Conservation (phyloP, 2,113 vertebrate species). For the Podarcis cretensis region DNA sequence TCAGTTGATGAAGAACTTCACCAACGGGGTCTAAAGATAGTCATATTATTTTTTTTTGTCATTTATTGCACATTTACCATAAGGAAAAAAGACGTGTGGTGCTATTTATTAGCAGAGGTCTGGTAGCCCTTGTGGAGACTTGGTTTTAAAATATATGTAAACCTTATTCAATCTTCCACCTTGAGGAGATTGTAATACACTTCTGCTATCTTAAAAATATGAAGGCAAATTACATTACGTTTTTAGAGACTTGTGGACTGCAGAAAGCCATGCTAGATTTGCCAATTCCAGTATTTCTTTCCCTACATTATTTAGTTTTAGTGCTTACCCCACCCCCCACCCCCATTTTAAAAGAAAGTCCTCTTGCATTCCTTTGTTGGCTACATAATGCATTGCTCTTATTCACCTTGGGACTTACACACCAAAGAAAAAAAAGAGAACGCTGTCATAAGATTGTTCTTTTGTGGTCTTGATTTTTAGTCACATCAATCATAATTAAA, state of each 20-base stretch:
- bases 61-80: no score
- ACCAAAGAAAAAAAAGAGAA: slow-evolving; percentile 38
- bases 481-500: slow-evolving; percentile 64
- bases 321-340: slow-evolving; percentile 8
- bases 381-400: slow-evolving; percentile 43
- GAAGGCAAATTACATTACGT: neutral
- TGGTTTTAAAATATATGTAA: neutral
- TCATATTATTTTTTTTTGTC: no score
- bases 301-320: slow-evolving; percentile 12
- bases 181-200: neutral
- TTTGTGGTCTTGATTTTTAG: slow-evolving; percentile 53
- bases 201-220: neutral
- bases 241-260: neutral
- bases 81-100: no score
- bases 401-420: slow-evolving; percentile 50
- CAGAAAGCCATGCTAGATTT: slow-evolving; percentile 7
- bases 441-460: slow-evolving; percentile 39
- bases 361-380: slow-evolving; percentile 15
- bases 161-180: neutral
- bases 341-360: neutral
- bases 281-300: slow-evolving; percentile 15
- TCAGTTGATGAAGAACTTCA: no score
- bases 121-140: no score
- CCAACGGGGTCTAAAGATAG: no score
- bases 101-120: no score